Evolutionary conservation across 1,140 invertebrate genomes (phyloP).

Genomic region (Argopecten irradians): DNA sequence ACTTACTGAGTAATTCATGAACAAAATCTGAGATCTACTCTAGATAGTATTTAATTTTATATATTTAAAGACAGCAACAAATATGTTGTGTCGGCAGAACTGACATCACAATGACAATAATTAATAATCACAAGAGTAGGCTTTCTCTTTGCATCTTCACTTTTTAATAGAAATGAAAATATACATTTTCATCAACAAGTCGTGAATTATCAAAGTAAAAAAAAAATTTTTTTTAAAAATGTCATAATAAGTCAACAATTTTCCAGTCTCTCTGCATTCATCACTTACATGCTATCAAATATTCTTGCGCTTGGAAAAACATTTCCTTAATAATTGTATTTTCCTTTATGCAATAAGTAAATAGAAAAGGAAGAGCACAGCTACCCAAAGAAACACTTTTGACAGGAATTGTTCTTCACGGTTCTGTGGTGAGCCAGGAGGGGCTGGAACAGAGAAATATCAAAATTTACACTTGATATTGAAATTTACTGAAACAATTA

Average conservation of each 20-base stretch:
- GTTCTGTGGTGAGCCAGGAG: constrained; percentile 88
- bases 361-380: constrained; percentile 93
- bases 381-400: constrained; percentile 95
- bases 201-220: background rate
- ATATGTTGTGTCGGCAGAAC: background rate
- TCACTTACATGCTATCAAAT: too few relatives aligned
- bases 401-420: constrained; percentile 95
- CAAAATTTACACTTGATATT: constrained; percentile 14
- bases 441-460: constrained; percentile 79
- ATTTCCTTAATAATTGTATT: too few relatives aligned
- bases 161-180: background rate
- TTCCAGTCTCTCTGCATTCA: too few relatives aligned
- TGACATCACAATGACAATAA: background rate
- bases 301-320: background rate
- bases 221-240: too few relatives aligned
- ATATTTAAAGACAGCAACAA: background rate
- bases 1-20: background rate
- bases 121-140: background rate
- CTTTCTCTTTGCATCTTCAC: background rate
- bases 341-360: constrained; percentile 88
- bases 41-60: background rate
- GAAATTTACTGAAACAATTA: constrained; percentile 40
- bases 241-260: too few relatives aligned
- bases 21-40: background rate
- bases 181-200: background rate